phyloP scores from a whole-genome alignment of 2,888 invertebrate species.

The Hyalella azteca region DNA sequence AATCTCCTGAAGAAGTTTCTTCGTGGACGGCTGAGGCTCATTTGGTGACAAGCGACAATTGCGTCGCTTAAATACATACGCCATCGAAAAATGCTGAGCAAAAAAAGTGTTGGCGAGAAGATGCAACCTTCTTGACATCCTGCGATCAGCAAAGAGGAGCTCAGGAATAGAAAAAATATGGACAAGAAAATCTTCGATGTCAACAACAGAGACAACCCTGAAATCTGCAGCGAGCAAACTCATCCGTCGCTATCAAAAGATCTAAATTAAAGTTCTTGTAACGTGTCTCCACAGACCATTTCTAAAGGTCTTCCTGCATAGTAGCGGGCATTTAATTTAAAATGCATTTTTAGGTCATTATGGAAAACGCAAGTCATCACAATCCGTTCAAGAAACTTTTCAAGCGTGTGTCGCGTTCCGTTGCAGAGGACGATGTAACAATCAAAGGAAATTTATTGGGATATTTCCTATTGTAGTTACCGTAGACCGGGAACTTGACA shows the following conservation, averaged over 20 bases:
- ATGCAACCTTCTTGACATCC: slow-evolving; percentile 5
- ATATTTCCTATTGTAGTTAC: no score
- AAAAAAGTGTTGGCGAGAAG: slow-evolving; percentile 7
- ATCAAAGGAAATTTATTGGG: no score
- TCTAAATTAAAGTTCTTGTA: background rate
- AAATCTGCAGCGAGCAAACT: background rate
- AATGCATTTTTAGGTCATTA: slow-evolving; percentile 13
- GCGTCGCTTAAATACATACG: background rate
- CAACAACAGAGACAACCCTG: background rate
- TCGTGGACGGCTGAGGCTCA: background rate
- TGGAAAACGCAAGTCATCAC: background rate
- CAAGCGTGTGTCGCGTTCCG: background rate
- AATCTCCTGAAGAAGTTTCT: no score
- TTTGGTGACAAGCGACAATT: background rate
- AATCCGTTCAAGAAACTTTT: background rate
- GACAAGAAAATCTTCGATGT: background rate
- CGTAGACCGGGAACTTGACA: no score
- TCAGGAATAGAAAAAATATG: background rate
- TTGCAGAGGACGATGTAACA: no score
- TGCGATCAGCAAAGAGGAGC: slow-evolving; percentile 7
- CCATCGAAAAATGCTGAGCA: background rate
- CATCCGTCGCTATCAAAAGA: background rate
- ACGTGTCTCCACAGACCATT: background rate
- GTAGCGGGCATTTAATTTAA: slow-evolving; percentile 22
- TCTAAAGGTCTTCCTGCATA: background rate